Evolutionary conservation across 2,113 vertebrate species (phyloP).

Genomic region (Illadopsis cleaveri): DNA sequence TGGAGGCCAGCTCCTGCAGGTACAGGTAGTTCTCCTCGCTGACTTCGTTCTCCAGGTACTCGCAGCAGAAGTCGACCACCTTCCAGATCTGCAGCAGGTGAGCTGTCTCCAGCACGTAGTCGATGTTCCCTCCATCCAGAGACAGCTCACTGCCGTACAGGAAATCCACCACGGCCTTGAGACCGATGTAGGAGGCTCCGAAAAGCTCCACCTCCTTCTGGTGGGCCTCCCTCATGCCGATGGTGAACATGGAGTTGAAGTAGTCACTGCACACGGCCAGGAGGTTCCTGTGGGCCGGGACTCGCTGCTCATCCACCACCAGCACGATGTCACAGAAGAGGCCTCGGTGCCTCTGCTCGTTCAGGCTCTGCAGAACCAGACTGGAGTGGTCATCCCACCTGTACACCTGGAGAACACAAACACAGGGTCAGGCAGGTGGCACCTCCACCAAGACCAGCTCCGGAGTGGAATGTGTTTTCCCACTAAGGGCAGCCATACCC

Average conservation of each 20-base stretch:
- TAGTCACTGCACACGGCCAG: conserved; percentile 92
- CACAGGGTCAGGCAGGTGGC: neutral
- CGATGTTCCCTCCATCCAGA: conserved; percentile 89
- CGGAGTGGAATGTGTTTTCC: neutral
- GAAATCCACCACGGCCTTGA: conserved; percentile 92
- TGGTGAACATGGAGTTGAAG: conserved; percentile 96
- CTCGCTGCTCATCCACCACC: conserved; percentile 81
- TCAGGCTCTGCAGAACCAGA: conserved; percentile 85
- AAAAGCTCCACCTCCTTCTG: conserved; percentile 91
- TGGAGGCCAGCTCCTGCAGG: conserved; percentile 90
- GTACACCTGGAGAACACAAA: conserved; percentile 79
- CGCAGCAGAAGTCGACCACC: conserved; percentile 94
- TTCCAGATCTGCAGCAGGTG: conserved; percentile 94
- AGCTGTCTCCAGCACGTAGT: conserved; percentile 87
- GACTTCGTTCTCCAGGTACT: conserved; percentile 91
- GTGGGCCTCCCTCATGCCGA: conserved; percentile 91
- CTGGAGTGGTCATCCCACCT: conserved; percentile 79
- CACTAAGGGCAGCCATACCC: fast-evolving
- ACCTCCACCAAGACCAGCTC: fast-evolving
- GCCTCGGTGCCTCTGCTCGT: conserved; percentile 84
- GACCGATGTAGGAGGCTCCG: conserved; percentile 85
- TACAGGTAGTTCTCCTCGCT: conserved; percentile 92
- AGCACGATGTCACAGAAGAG: conserved; percentile 92
- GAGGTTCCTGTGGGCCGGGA: conserved; percentile 88
- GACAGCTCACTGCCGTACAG: conserved; percentile 88